phyloP scores from a whole-genome alignment of 2,113 vertebrate genomes.

The Tragelaphus strepsiceros region DNA sequence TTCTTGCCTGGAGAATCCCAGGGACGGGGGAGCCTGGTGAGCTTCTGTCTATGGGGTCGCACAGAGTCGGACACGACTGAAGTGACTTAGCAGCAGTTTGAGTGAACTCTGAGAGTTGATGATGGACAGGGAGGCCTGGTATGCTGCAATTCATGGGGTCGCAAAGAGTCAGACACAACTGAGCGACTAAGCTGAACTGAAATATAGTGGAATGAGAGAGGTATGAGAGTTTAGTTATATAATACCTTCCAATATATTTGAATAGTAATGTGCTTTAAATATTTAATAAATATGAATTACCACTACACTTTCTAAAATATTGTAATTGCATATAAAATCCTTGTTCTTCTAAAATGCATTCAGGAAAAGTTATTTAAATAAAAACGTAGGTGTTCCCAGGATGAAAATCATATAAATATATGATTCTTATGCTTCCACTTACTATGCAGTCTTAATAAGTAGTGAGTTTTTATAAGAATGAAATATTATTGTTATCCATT shows the following conservation, averaged over 20 bases:
- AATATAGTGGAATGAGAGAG: slow-evolving; percentile 14
- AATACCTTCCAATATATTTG: slow-evolving; percentile 28
- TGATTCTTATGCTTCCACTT: not conserved
- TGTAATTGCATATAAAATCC: slow-evolving; percentile 24
- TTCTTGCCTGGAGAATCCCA: too few relatives aligned
- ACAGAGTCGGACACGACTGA: too few relatives aligned
- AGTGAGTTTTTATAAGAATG: not conserved
- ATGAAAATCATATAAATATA: slow-evolving; percentile 31
- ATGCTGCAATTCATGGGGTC: not conserved
- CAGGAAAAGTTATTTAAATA: not conserved
- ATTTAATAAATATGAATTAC: slow-evolving; percentile 41
- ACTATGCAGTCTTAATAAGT: slow-evolving; percentile 1
- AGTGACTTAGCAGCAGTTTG: not conserved
- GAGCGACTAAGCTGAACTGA: not conserved
- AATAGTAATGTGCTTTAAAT: slow-evolving; percentile 51
- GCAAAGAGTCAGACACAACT: fast-evolving
- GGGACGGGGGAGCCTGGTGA: too few relatives aligned
- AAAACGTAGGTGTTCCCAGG: not conserved
- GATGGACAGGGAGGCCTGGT: not conserved
- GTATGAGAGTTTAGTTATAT: not conserved
- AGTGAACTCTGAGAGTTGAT: not conserved
- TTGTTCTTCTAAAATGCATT: slow-evolving; percentile 24
- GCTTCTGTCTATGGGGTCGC: too few relatives aligned
- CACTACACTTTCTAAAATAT: not conserved
- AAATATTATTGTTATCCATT: slow-evolving; percentile 35